Conservation (phyloP, 1,140 invertebrate genomes). For the Saxidomus purpurata region DNA sequence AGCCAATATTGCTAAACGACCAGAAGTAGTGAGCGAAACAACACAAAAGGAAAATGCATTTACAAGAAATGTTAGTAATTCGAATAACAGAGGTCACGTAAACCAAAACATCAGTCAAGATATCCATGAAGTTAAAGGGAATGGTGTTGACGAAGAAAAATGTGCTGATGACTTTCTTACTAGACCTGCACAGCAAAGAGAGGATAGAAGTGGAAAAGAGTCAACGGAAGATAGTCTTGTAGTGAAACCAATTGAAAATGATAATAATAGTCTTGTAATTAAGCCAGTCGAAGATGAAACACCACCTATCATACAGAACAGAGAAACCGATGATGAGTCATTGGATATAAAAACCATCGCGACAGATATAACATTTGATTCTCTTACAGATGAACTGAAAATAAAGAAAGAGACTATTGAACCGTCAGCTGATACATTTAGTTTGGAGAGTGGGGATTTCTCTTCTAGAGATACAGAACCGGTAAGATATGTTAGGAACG, state of each 20-base stretch:
- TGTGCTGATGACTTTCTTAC: background rate
- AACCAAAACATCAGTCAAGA: background rate
- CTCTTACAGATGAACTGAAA: constrained; percentile 25
- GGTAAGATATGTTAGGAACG: background rate
- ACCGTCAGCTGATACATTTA: background rate
- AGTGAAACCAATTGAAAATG: background rate
- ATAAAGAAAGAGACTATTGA: constrained; percentile 11
- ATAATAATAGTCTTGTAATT: background rate
- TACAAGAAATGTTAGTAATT: background rate
- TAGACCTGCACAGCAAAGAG: background rate
- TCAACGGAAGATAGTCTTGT: background rate
- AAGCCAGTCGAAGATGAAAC: background rate
- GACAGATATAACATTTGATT: background rate
- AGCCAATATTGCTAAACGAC: background rate
- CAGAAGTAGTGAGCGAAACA: background rate
- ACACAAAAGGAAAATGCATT: background rate
- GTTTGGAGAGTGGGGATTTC: background rate
- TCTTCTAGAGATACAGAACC: background rate
- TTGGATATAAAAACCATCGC: background rate
- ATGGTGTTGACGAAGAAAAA: background rate
- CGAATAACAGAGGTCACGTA: background rate
- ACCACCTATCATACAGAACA: background rate
- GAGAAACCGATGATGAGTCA: background rate
- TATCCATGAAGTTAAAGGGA: background rate
- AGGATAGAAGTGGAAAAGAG: background rate